Conservation (phyloP, 1,140 invertebrate genomes). For the Drosophila mayri region DNA sequence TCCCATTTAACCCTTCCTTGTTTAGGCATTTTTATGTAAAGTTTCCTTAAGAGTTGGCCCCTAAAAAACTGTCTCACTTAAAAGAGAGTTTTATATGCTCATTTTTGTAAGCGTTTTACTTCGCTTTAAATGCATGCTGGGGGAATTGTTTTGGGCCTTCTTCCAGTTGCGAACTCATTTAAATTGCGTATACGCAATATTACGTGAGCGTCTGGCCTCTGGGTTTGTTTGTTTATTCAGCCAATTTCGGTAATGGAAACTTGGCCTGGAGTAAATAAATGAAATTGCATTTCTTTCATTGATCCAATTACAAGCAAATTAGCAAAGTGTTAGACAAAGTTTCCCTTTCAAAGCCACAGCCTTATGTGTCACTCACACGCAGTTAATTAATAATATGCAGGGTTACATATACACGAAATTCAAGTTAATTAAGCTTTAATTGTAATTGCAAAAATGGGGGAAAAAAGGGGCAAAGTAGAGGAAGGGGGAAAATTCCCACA, state of each 20-base stretch:
- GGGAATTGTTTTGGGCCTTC: slow-evolving; percentile 53
- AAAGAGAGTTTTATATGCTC: slow-evolving; percentile 51
- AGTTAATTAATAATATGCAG: slow-evolving; percentile 49
- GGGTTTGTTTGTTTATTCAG: slow-evolving; percentile 33
- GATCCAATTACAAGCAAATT: slow-evolving; percentile 15
- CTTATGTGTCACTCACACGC: slow-evolving; percentile 27
- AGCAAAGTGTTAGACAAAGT: neutral
- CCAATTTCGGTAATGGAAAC: slow-evolving; percentile 53
- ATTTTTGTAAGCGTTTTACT: slow-evolving; percentile 60
- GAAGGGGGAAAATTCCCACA: slow-evolving; percentile 7
- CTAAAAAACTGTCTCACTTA: slow-evolving; percentile 4
- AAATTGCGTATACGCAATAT: slow-evolving; percentile 48
- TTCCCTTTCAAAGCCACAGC: neutral
- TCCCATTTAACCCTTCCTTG: neutral
- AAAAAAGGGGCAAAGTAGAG: neutral
- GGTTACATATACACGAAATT: slow-evolving; percentile 17
- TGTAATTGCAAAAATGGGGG: slow-evolving; percentile 28
- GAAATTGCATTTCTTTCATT: slow-evolving; percentile 29
- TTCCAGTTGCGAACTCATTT: slow-evolving; percentile 59
- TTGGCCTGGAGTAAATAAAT: slow-evolving; percentile 25
- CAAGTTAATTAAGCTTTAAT: slow-evolving; percentile 63
- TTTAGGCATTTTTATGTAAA: slow-evolving; percentile 17
- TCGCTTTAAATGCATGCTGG: slow-evolving; percentile 48
- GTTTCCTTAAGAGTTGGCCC: slow-evolving; percentile 16
- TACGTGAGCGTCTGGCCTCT: slow-evolving; percentile 9